Percentiles rank a stretch among this genome's conserved stretches.
phyloP scores from a whole-genome alignment of 2,888 invertebrate species.

The Patella ulyssiponensis region DNA sequence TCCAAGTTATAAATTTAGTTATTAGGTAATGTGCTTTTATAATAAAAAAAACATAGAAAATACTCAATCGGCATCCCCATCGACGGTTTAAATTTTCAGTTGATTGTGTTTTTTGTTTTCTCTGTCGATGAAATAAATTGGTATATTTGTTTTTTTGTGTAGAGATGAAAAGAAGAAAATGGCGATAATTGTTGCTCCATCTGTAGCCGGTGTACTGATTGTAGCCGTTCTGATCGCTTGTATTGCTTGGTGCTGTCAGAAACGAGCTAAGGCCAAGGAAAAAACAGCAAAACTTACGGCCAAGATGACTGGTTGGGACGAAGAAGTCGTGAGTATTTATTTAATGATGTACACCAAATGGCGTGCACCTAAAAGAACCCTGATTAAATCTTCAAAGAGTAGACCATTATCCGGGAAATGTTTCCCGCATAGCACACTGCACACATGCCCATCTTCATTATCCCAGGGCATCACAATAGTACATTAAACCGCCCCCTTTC shows the following conservation, averaged over 20 bases:
- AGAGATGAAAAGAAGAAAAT: constrained; percentile 59
- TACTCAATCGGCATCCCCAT: too few relatives aligned
- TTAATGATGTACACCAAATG: background rate
- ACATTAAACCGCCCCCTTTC: too few relatives aligned
- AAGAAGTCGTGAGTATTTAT: constrained; percentile 71
- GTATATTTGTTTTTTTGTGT: constrained; percentile 18
- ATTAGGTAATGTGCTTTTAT: too few relatives aligned
- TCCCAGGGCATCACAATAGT: too few relatives aligned
- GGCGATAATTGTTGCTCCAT: constrained; percentile 47
- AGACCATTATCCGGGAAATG: too few relatives aligned
- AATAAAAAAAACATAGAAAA: too few relatives aligned
- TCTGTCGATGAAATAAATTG: too few relatives aligned
- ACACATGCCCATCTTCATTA: too few relatives aligned
- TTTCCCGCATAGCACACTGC: too few relatives aligned
- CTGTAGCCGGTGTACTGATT: constrained; percentile 42
- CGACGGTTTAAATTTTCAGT: background rate
- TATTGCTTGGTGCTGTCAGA: constrained; percentile 78
- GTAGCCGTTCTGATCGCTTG: constrained; percentile 59
- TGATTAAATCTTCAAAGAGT: too few relatives aligned
- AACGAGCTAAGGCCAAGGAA: constrained; percentile 88
- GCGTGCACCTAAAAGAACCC: background rate
- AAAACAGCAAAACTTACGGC: constrained; percentile 93
- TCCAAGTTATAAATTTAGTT: too few relatives aligned
- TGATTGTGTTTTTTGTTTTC: background rate
- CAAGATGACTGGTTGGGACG: constrained; percentile 83